These are phyloP conservation scores for Drosophila varians DNA, from an alignment of 1,140 invertebrate genomes.

Conservation along the genomic window DNA sequence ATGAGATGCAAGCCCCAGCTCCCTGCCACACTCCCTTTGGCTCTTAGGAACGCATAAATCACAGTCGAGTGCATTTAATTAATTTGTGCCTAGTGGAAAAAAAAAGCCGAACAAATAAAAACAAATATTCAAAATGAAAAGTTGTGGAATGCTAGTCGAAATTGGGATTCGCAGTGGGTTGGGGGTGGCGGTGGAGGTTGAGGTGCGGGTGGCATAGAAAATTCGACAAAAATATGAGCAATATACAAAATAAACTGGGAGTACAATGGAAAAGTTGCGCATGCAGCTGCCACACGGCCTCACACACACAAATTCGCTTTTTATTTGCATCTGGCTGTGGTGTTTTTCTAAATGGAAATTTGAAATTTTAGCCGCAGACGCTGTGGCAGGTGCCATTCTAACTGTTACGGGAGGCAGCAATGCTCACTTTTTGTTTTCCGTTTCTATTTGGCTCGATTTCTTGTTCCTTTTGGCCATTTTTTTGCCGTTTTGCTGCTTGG, in stretches of 20 bases:
- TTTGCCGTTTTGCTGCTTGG: neutral
- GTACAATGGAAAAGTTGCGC: constrained; percentile 49
- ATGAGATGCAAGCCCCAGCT: neutral
- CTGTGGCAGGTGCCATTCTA: constrained; percentile 50
- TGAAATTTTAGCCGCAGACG: constrained; percentile 50
- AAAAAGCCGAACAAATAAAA: constrained; percentile 25
- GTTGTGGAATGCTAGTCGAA: constrained; percentile 13
- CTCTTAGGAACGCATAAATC: constrained; percentile 47
- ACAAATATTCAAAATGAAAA: constrained; percentile 36
- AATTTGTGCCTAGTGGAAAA: constrained; percentile 48
- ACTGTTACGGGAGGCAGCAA: constrained; percentile 21
- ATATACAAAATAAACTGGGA: constrained; percentile 38
- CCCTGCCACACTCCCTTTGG: constrained; percentile 3
- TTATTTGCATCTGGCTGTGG: constrained; percentile 46
- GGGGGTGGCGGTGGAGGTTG: neutral
- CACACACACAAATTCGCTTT: constrained; percentile 45
- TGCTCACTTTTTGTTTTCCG: constrained; percentile 29
- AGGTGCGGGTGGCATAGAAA: neutral
- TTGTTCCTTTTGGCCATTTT: constrained; percentile 17
- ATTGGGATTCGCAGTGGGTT: neutral
- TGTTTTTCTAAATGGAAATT: constrained; percentile 53
- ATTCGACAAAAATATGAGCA: constrained; percentile 41
- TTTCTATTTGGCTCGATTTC: constrained; percentile 11
- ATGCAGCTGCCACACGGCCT: constrained; percentile 39
- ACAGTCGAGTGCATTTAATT: constrained; percentile 66